A percentile compares a stretch with the other conserved stretches of the same genome.
Evolutionary conservation across 2,888 invertebrate species (phyloP).

Genomic region (Orthosia gothica): DNA sequence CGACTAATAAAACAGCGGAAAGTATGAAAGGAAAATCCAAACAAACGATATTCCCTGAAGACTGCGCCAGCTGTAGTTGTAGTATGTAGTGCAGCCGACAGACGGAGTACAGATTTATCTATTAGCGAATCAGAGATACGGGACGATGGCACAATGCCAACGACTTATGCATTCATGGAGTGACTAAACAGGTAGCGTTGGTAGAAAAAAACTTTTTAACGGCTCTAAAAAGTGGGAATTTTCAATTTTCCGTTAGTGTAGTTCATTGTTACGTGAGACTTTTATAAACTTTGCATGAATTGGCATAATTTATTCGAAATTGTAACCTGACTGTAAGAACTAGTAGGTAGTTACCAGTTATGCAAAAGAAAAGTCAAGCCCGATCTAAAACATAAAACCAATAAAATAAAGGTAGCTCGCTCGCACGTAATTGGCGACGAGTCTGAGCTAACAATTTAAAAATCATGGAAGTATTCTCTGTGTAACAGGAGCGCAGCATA

Average conservation of each 20-base stretch:
- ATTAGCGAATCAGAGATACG: slow-evolving; percentile 81
- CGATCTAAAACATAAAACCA: not conserved
- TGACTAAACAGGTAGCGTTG: slow-evolving; percentile 69
- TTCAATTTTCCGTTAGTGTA: slow-evolving; percentile 4
- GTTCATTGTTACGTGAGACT: not conserved
- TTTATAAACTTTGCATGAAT: not conserved
- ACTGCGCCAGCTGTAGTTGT: slow-evolving; percentile 37
- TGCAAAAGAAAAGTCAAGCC: not conserved
- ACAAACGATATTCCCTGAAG: slow-evolving; percentile 62
- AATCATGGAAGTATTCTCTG: slow-evolving; percentile 7
- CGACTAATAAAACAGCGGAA: slow-evolving; percentile 43
- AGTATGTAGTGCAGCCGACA: slow-evolving; percentile 56
- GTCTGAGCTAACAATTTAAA: slow-evolving; percentile 11
- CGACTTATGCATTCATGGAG: slow-evolving; percentile 75
- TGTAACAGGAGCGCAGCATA: slow-evolving; percentile 38
- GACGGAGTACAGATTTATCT: slow-evolving; percentile 77
- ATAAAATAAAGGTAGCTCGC: not conserved
- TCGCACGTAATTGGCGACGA: slow-evolving; percentile 7
- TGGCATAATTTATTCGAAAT: not conserved
- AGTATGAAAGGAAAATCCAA: slow-evolving; percentile 64
- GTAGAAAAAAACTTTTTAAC: slow-evolving; percentile 48
- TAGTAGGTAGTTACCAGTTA: too few species aligned
- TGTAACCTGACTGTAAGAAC: not conserved
- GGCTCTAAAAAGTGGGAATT: slow-evolving; percentile 17
- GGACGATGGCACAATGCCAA: slow-evolving; percentile 74